Percentiles rank a stretch among this genome's conserved stretches.
Evolutionary conservation across 2,797 vertebrate genomes (phyloP).

Genomic region (Microcaecilia unicolor): DNA sequence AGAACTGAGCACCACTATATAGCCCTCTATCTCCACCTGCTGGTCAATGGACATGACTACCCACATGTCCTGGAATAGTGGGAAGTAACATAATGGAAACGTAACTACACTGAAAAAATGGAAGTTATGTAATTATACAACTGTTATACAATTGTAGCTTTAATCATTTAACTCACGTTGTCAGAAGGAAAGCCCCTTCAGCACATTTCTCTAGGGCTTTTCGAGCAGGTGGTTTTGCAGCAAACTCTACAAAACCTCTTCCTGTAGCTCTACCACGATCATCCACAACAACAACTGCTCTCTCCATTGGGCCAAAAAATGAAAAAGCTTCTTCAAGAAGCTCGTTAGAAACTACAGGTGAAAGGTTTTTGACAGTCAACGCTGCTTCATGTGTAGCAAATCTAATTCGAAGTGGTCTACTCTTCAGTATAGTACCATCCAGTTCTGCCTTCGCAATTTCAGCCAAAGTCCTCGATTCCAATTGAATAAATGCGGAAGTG

Average conservation of each 20-base stretch:
- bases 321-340: slow-evolving; percentile 91
- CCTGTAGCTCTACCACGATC: slow-evolving; percentile 87
- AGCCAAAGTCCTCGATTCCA: slow-evolving; percentile 89
- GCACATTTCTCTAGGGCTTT: slow-evolving; percentile 90
- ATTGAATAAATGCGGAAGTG: no score
- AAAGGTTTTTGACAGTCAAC: slow-evolving; percentile 83
- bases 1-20: no score
- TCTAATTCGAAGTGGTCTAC: slow-evolving; percentile 81
- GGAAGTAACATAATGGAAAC: no score
- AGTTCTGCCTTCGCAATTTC: slow-evolving; percentile 94
- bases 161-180: slow-evolving; percentile 68
- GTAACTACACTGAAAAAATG: no score
- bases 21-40: no score
- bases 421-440: slow-evolving; percentile 83
- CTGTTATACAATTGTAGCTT: not conserved
- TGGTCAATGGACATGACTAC: no score
- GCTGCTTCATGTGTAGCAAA: slow-evolving; percentile 87
- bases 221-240: slow-evolving; percentile 81
- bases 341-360: slow-evolving; percentile 91
- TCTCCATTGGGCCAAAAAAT: slow-evolving; percentile 87
- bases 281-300: slow-evolving; percentile 86
- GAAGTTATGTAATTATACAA: no score
- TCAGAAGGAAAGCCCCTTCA: slow-evolving; percentile 87
- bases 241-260: slow-evolving; percentile 89
- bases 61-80: no score